A percentile compares a stretch with the other conserved stretches of the same genome.
phyloP scores from a whole-genome alignment of 2,797 vertebrate species.

The Platyrinchus mystaceus region DNA sequence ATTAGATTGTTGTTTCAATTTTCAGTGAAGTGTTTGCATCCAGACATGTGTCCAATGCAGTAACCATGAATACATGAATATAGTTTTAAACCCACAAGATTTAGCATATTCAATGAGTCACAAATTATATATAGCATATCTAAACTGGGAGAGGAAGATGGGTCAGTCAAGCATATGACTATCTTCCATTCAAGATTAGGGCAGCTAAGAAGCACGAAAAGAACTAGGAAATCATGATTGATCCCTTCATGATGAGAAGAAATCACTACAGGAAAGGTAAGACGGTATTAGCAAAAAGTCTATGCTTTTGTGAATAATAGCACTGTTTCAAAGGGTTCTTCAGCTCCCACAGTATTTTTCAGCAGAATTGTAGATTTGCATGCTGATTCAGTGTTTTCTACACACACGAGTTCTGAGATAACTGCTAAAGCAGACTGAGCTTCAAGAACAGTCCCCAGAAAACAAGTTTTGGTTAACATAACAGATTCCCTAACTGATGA shows the following conservation, averaged over 20 bases:
- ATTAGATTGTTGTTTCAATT: neutral
- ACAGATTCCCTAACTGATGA: neutral
- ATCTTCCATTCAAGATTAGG: neutral
- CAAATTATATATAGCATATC: conserved; percentile 13
- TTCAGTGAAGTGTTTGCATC: neutral
- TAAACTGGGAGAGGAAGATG: neutral
- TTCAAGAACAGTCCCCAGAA: neutral
- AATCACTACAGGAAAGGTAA: neutral
- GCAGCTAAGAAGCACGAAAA: neutral
- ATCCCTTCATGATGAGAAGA: neutral
- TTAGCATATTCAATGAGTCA: neutral
- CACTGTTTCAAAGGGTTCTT: neutral
- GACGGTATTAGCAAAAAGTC: neutral
- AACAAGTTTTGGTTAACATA: neutral
- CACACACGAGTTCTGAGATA: accelerated
- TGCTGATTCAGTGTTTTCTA: neutral
- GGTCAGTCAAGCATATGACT: neutral
- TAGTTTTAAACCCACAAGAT: neutral
- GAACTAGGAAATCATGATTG: neutral
- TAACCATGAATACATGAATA: neutral
- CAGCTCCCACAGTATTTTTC: neutral
- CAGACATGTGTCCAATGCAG: neutral
- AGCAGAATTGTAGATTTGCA: neutral
- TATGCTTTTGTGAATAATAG: neutral
- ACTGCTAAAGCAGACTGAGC: neutral